Base-by-base conservation (phyloP, 2,113 vertebrate genomes). In the Cyrtonyx montezumae region DNA sequence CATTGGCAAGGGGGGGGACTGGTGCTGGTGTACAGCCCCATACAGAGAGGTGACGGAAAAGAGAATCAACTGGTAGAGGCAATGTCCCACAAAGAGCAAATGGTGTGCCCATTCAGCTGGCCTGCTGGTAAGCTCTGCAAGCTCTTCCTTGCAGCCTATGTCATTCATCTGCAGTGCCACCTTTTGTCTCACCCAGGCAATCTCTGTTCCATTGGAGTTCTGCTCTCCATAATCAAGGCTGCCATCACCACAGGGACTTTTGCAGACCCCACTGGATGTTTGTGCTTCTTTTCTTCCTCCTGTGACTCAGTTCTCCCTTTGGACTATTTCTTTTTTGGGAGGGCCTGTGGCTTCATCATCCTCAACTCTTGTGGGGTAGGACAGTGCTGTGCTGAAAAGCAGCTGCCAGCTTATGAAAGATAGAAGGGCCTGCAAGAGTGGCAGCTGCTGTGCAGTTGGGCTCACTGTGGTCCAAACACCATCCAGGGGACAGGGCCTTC, bases 401-500 rank as follows among this genome's bases (percentile, higher is more conserved):
- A 78, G 48, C 66, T 56, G 40, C 32, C 79, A 56, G 68, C 66
- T 30, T 45, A 16, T n/a, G 59, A 62, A 40, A 0, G 6, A 28
- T 25, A 56, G 81, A 71, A 75, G 34, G 19, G 4, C 15, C 66
- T 36, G 70, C 3, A 0, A 21, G 42, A 58, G 62, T 30, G 73
- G 74, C 58, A 84, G 74, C 74, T 76, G 53, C 9, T 43, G n/a
- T 46, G 59, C 53, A 65, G 40, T 4, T 16, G 36, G 48, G 23
- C 80, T 90, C 4, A 2, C 26, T 2, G 18, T 2, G 2, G 30
- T 75, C 4, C 3, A 5, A 48, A 45, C 63, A 8, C 3, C 0
- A 74, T 79, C n/a, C 49, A 30, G 62, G 46, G 48, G 17, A 76
- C n/a, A 45, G 49, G 42, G 37, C 70, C n/a, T 84, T 48, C 80